Conservation (phyloP, 35 echinoderm and acorn worm genomes). For the Nesometra sesokonis region DNA sequence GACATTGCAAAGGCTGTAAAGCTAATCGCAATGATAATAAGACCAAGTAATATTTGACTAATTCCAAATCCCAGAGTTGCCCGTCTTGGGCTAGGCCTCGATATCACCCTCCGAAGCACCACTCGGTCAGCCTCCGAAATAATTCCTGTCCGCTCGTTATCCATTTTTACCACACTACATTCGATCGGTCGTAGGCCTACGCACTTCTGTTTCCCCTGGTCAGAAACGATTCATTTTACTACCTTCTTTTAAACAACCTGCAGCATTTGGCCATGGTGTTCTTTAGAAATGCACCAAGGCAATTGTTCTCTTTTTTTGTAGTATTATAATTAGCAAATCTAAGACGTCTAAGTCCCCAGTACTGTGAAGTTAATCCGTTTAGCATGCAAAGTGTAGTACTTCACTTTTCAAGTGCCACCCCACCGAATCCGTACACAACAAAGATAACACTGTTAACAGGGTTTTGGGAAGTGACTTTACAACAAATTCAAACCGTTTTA, state of each 20-base stretch:
- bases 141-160: background rate
- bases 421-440: no score
- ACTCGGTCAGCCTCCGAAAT: constrained; percentile 27
- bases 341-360: background rate
- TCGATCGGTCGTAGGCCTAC: background rate
- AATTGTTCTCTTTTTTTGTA: background rate
- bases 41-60: constrained; percentile 51
- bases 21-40: constrained; percentile 54
- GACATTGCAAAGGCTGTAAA: constrained; percentile 72
- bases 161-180: background rate
- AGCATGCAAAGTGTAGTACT: background rate
- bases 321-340: background rate
- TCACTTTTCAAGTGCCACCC: no score
- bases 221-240: background rate
- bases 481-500: background rate
- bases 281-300: background rate
- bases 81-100: constrained; percentile 13
- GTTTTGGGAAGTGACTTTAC: background rate
- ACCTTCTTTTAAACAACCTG: background rate
- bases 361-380: background rate
- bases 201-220: background rate
- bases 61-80: constrained; percentile 64
- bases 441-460: background rate
- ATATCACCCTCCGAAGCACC: constrained; percentile 7
- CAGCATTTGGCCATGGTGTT: background rate